phyloP scores from a whole-genome alignment of 2,113 vertebrate genomes.

The Sphaerodactylus townsendi region DNA sequence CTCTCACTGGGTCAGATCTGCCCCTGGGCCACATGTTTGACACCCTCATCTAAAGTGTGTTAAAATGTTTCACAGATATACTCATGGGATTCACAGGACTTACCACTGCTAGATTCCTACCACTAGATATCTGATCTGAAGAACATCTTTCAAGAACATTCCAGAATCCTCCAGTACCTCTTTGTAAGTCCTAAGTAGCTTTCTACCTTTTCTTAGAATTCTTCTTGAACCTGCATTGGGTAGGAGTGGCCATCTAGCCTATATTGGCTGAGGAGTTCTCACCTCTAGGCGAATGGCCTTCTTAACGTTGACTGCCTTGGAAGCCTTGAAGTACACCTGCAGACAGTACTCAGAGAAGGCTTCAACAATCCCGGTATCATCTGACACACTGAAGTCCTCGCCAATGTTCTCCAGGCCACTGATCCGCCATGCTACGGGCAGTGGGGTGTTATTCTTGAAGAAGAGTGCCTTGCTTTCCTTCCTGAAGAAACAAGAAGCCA shows the following conservation, averaged over 20 bases:
- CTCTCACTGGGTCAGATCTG: too few species aligned
- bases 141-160: too few species aligned
- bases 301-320: conserved; percentile 72
- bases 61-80: too few species aligned
- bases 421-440: conserved; percentile 84
- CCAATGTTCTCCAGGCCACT: conserved; percentile 82
- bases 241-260: too few species aligned
- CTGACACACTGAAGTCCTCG: conserved; percentile 78
- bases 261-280: conserved; percentile 16
- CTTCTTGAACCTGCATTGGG: too few species aligned
- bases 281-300: conserved; percentile 87
- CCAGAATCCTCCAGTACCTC: too few species aligned
- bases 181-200: too few species aligned
- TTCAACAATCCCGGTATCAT: conserved; percentile 72
- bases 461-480: conserved; percentile 70
- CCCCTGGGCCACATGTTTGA: too few species aligned
- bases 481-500: conserved; percentile 61
- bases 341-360: conserved; percentile 70
- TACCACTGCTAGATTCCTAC: neutral
- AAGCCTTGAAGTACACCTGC: conserved; percentile 78
- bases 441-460: conserved; percentile 75
- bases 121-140: neutral
- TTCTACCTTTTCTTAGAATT: too few species aligned
- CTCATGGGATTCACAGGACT: neutral
- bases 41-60: too few species aligned